These are phyloP conservation scores for Opisthograptis luteolata DNA, from an alignment of 2,888 invertebrate genomes.

Conservation along the genomic window DNA sequence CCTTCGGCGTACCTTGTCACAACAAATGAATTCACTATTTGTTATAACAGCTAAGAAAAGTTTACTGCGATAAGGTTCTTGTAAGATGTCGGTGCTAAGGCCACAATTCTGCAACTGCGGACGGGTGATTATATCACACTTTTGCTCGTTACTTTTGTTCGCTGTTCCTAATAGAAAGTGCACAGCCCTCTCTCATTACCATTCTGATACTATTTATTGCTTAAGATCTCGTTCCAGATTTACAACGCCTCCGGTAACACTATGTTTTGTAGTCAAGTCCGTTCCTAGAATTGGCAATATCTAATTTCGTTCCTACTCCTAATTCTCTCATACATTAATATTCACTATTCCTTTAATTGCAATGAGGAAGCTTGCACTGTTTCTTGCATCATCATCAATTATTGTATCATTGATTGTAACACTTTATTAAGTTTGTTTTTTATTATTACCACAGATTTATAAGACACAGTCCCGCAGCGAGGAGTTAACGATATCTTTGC, in stretches of 20 bases:
- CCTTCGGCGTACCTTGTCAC: constrained; percentile 6
- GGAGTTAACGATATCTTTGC: constrained; percentile 75
- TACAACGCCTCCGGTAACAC: constrained; percentile 38
- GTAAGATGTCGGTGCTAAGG: constrained; percentile 12
- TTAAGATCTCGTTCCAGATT: constrained; percentile 42
- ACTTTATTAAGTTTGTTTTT: constrained; percentile 1
- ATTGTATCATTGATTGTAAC: constrained; percentile 13
- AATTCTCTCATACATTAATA: neutral
- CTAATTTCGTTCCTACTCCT: constrained; percentile 22
- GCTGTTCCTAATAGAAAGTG: constrained; percentile 72
- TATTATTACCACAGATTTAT: constrained; percentile 6
- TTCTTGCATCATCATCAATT: neutral
- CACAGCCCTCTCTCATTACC: constrained; percentile 69
- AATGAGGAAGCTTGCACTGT: neutral
- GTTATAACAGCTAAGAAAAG: neutral
- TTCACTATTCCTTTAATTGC: neutral
- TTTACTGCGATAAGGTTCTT: constrained; percentile 15
- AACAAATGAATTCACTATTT: neutral
- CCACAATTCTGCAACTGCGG: constrained; percentile 47
- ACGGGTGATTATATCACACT: constrained; percentile 72
- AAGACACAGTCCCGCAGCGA: constrained; percentile 45
- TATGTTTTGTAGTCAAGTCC: constrained; percentile 28
- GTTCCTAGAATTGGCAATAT: constrained; percentile 33
- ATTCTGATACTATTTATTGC: constrained; percentile 71
- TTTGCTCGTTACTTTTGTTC: constrained; percentile 67